Percentiles rank a stretch among this genome's conserved stretches.
These are phyloP conservation scores for Taeniopygia guttata DNA, from an alignment of 2,797 vertebrate genomes.

Conservation along the genomic window DNA sequence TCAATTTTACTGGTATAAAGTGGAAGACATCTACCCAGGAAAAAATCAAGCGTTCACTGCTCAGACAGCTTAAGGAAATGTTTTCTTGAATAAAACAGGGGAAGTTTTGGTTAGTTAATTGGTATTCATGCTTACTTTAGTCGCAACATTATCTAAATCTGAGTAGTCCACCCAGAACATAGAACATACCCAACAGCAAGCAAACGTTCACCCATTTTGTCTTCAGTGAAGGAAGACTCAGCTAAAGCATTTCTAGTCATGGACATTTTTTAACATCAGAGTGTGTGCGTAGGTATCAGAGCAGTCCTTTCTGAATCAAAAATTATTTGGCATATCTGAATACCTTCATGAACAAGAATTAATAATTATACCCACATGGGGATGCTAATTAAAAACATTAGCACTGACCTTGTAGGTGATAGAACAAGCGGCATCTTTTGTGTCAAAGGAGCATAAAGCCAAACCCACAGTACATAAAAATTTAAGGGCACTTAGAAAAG, in stretches of 20 bases:
- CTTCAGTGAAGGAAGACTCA: neutral
- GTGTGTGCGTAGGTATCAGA: rapidly evolving
- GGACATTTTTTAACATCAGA: neutral
- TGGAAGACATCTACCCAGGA: neutral
- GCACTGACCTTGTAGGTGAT: neutral
- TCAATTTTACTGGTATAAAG: neutral
- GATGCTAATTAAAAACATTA: neutral
- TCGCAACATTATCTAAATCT: too few relatives aligned
- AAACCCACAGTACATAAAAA: neutral
- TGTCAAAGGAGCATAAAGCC: neutral
- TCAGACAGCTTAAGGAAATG: neutral
- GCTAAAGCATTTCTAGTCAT: neutral
- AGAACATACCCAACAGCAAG: neutral
- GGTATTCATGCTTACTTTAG: neutral
- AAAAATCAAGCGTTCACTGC: neutral
- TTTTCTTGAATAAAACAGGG: neutral
- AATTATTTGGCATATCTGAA: neutral
- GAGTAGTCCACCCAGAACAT: neutral
- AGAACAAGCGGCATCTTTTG: neutral
- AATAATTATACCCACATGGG: neutral
- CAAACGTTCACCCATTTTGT: neutral
- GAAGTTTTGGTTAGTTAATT: neutral
- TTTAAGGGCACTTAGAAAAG: neutral
- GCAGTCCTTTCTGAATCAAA: neutral
- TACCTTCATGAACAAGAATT: neutral